Evolutionary conservation across 2,113 vertebrate species (phyloP).

Genomic region (Sinocyclocheilus maitianheensis): DNA sequence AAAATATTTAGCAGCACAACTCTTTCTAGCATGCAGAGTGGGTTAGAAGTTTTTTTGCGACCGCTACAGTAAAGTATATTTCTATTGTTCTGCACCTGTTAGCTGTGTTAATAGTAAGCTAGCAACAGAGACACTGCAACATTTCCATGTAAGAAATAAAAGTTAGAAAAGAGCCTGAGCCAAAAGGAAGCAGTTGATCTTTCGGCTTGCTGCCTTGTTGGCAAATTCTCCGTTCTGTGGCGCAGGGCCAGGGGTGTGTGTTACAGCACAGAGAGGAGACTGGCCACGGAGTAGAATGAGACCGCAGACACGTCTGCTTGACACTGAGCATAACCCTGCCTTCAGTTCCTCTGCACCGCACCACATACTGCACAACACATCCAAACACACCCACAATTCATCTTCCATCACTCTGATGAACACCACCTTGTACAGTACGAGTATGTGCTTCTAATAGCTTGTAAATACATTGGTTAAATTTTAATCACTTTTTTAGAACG

Average conservation of each 20-base stretch:
- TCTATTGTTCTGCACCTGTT: not conserved
- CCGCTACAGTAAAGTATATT: not conserved
- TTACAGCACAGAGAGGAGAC: constrained; percentile 21
- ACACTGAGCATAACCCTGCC: constrained; percentile 25
- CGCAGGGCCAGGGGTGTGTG: constrained; percentile 32
- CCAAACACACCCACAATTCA: not conserved
- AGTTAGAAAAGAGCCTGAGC: not conserved
- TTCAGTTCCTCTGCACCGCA: not conserved
- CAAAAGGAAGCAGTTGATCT: not conserved
- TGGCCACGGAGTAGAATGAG: constrained; percentile 25
- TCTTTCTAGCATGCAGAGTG: too few relatives aligned
- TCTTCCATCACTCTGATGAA: not conserved
- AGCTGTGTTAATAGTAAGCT: not conserved
- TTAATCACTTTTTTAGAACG: not conserved
- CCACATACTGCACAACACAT: not conserved
- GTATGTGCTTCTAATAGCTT: not conserved
- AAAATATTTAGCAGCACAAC: too few relatives aligned
- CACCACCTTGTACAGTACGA: not conserved
- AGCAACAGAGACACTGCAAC: not conserved
- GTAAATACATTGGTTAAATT: not conserved
- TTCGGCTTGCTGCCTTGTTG: constrained; percentile 10
- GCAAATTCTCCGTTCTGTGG: not conserved
- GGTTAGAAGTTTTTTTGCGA: not conserved
- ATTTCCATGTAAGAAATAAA: not conserved
- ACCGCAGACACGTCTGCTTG: constrained; percentile 43